Base-by-base conservation (phyloP, 2,888 invertebrate genomes). In the Herminia tarsipennalis region DNA sequence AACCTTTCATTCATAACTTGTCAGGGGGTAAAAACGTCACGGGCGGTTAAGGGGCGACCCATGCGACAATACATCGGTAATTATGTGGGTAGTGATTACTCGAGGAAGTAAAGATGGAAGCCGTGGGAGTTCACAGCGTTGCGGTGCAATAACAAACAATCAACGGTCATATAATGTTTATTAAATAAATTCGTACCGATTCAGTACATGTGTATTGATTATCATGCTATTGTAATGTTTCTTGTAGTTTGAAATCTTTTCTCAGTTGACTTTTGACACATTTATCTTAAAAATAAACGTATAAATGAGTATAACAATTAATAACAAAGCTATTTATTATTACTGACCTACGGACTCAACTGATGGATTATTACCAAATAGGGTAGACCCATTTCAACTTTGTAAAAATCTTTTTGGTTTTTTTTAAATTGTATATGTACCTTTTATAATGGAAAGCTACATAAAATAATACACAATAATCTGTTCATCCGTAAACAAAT, bases 1-100 rank as follows among this genome's bases (percentile, higher is more conserved):
- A 66, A 69, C 71, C 73, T 77, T 79, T 79, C 89, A 88, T 88
- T 89, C 89, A 88, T 87, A 84, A 81, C 73, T 66, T 66, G 76
- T 80, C 78, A 81, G 82, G 85, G 87, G 86, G 83, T 82, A 78
- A 80, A 73, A 80, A 73, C 76, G 70, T 69, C 73, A 75, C 56
- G 27, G 42, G 54, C 45, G 42, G 61, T 55, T 53, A 55, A 72
- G 80, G 81, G 78, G 73, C 67, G 70, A 75, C 69, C 75, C 72
- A 65, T 63, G 63, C 55, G 55, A 77, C 72, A 78, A 76, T 80
- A 72, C 69, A 42, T 42, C 43, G 51, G 56, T 78, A 75, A 81
- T 80, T 73, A 76, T 76, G 68, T 71, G 76, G 61, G 61, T 66
- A 73, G 69, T 60, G 64, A 66, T 61, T 51, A 56, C 64, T 70